A percentile compares a stretch with the other conserved stretches of the same genome.
Conservation (phyloP, 1,140 invertebrate genomes). For the Procambarus clarkii region DNA sequence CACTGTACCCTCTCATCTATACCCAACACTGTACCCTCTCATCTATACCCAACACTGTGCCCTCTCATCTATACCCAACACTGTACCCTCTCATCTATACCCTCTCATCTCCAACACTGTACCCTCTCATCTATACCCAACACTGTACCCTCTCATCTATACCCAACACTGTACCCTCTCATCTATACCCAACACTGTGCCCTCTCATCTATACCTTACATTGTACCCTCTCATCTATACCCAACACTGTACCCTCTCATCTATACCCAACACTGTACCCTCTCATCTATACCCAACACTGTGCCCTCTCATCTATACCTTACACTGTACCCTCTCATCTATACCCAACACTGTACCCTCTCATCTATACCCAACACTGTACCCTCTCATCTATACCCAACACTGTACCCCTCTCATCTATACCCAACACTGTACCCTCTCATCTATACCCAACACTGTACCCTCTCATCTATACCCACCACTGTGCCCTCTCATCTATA, state of each 20-base stretch:
- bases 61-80: too few species aligned
- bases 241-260: not conserved
- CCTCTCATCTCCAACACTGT: too few species aligned
- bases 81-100: not conserved
- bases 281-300: not conserved
- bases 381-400: too few species aligned
- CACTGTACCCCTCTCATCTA: too few species aligned
- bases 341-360: not conserved
- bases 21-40: too few species aligned
- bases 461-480: too few species aligned
- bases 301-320: not conserved
- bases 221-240: not conserved
- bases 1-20: too few species aligned
- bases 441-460: not conserved
- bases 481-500: too few species aligned
- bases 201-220: not conserved
- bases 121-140: not conserved
- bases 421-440: too few species aligned
- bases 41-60: too few species aligned
- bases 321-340: not conserved
- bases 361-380: too few species aligned
- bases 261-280: not conserved
- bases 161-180: not conserved
- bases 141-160: too few species aligned
- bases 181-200: not conserved